Evolutionary conservation across 2,888 invertebrate genomes (phyloP), one percentile per base, ranked within the genome.

Genomic region (Nymphalis c-album): DNA sequence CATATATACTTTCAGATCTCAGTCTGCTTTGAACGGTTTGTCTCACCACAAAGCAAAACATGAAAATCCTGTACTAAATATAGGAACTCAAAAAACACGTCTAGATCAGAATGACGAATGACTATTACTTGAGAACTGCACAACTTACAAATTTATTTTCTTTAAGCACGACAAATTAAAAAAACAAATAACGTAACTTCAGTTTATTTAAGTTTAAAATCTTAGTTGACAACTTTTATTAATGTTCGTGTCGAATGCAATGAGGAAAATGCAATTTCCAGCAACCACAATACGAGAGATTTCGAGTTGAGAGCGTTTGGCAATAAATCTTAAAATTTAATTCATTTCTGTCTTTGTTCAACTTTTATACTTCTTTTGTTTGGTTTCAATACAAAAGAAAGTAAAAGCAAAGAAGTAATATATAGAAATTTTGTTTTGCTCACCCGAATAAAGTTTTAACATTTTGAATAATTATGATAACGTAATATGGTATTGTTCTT

Each of bases 281-380:
- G 71, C 68, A 73, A 73, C 70, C 61, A 65, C 74, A 64, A 77
- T 77, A 78, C 80, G 76, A 22, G 76, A 83, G 78, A 80, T 80
- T 82, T 81, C 80, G 85, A 84, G 87, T 87, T 90, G 88, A 91
- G 85, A 91, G 91, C 90, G 86, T 90, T 91, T 80, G 86, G 87
- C 82, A 83, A 91, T 91, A 91, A 91, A 91, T 91, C 88, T 79
- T 82, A 78, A 78, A 80, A 82, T 78, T 85, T 87, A 88, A 90
- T 90, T 88, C 88, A 89, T 75, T 69, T 67, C 63, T 69, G 68
- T 72, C 69, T 69, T 61, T 22, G 58, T 17, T 57, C 48, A 61
- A 67, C 26, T 53, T 22, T 26, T 22, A 22, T 53, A 53, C 20
- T 50, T 8, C 8, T 18, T 48, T 48, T 48, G 48, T 48, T 48